Conservation (phyloP, 2,888 invertebrate genomes). For the Pasiphila rectangulata region DNA sequence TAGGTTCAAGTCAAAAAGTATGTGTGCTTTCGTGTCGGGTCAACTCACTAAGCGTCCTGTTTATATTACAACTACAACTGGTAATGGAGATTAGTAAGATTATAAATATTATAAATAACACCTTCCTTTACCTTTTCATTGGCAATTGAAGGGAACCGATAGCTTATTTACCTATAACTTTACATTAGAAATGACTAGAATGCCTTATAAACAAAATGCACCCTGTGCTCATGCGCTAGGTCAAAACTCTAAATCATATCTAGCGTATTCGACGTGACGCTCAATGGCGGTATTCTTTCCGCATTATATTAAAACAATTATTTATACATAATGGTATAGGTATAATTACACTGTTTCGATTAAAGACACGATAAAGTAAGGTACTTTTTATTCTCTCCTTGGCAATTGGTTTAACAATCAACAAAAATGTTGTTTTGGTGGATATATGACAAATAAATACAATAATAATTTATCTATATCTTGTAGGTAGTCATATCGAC, state of each 20-base stretch:
- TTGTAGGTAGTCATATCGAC: too few species aligned
- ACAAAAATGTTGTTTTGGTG: too few species aligned
- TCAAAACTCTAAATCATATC: constrained; percentile 42
- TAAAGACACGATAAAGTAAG: background rate
- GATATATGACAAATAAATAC: too few species aligned
- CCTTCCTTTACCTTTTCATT: too few species aligned
- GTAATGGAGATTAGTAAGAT: constrained; percentile 28
- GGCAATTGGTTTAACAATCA: too few species aligned
- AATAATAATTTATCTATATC: too few species aligned
- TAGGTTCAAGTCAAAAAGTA: constrained; percentile 13
- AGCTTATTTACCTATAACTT: constrained; percentile 33
- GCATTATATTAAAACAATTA: background rate
- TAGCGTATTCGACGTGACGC: constrained; percentile 38
- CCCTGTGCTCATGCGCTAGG: constrained; percentile 59
- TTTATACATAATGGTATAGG: background rate
- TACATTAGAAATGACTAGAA: constrained; percentile 33
- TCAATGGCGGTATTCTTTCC: constrained; percentile 16
- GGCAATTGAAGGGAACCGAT: constrained; percentile 32
- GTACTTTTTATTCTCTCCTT: background rate
- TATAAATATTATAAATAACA: too few species aligned
- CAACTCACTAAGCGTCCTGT: constrained; percentile 35
- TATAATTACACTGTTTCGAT: background rate
- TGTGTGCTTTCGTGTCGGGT: constrained; percentile 31
- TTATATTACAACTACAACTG: constrained; percentile 27
- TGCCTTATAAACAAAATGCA: constrained; percentile 49